phyloP scores from a whole-genome alignment of 37 sponge, comb jelly and placozoan genomes.

The Geodia barretti region DNA sequence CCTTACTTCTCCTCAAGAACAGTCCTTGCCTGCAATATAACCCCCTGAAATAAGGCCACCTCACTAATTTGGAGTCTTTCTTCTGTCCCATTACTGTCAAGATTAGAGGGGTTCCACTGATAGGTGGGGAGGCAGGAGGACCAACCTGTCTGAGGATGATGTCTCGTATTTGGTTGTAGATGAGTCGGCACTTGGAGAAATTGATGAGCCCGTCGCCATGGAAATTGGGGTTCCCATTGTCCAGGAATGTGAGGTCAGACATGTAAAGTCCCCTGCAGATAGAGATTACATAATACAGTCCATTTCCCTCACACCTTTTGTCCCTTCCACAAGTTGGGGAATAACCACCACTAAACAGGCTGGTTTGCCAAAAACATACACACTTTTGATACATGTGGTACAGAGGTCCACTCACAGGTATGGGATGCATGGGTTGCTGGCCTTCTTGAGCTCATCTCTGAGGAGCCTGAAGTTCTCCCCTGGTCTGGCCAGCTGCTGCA shows the following conservation, averaged over 20 bases:
- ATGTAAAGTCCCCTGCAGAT: slow-evolving; percentile 83
- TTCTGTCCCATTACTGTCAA: too few relatives aligned
- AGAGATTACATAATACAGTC: not conserved
- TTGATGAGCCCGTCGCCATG: slow-evolving; percentile 84
- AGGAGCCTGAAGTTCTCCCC: slow-evolving; percentile 74
- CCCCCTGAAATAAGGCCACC: too few relatives aligned
- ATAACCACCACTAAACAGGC: not conserved
- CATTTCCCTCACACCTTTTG: not conserved
- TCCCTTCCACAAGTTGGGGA: not conserved
- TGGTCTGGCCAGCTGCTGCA: slow-evolving; percentile 78
- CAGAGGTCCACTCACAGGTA: slow-evolving; percentile 80
- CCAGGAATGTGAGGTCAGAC: slow-evolving; percentile 91
- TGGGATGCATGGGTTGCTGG: slow-evolving; percentile 84
- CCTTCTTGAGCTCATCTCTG: slow-evolving; percentile 73
- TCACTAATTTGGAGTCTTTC: too few relatives aligned
- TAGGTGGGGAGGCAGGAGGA: not conserved
- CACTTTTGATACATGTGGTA: too few relatives aligned
- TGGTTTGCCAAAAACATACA: not conserved
- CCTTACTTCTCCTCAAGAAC: too few relatives aligned
- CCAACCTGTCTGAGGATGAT: slow-evolving; percentile 86
- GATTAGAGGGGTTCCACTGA: slow-evolving; percentile 75
- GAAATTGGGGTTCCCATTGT: slow-evolving; percentile 88
- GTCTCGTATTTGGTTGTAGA: slow-evolving; percentile 84
- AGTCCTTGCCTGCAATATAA: too few relatives aligned
- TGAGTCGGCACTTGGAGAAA: slow-evolving; percentile 92